Evolutionary conservation across 2,888 invertebrate genomes (phyloP), one percentile per base, ranked within the genome.

Genomic region (Cistogaster globosa): DNA sequence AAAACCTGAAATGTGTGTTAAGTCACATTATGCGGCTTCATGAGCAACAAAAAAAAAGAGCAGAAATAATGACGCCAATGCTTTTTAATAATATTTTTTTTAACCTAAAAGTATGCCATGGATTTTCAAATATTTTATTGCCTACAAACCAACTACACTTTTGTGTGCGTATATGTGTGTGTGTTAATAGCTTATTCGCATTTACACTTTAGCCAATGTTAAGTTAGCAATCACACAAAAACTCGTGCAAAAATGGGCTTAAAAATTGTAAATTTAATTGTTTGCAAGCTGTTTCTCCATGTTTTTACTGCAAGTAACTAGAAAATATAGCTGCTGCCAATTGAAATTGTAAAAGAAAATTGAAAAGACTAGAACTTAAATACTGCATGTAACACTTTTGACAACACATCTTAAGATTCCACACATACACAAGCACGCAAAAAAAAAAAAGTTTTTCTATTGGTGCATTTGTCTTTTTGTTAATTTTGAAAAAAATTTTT

Each of bases 371-470:
- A 57, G 67, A 74, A 74, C 60, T 71, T 71, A 65, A 32, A 74
- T 74, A 71, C 69, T 74, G 68, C 68, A 62, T 83, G 62, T 53
- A 71, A 80, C 77, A 78, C 74, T 77, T 72, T 82, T 82, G 82
- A 81, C 74, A 82, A 72, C 72, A 84, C 82, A 82, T 74, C 82
- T 84, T 82, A 74, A 81, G 72, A 57, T 81, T 22, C 6, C 62
- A 32, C 32, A 32, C 32, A 32, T 7, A 32, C 2, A 32, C 32
- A 32, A 3, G 6, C 32, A 5, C 32, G 6, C 32, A 60, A 45
- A 63, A 22, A 71, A 55, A 60, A 63, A 51, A 14, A 20, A 69
- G 45, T 76, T 84, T 62, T 36, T 71, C 6, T 78, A 4, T 62
- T 5, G 8, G 18, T 45, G 11, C 12, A 11, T 55, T 8, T 63